Evolutionary conservation across 1,140 invertebrate genomes (phyloP), one percentile per base, ranked within the genome.

Genomic region (Sipha flava): DNA sequence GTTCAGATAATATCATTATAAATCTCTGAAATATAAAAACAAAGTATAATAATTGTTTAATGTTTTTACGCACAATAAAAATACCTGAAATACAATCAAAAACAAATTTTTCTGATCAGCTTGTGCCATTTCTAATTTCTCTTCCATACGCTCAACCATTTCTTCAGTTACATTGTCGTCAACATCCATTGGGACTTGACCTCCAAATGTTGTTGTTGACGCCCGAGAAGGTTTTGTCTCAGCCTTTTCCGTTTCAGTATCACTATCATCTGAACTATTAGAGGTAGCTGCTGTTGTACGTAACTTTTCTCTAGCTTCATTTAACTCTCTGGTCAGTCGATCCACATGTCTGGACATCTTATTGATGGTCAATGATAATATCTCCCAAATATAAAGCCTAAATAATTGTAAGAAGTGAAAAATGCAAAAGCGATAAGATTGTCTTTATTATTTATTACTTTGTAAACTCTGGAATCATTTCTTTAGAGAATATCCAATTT

Each of bases 401-500:
- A 34, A 84, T 83, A 81, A n/a, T 66, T 7, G 10, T 43, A 12
- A 43, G 9, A 82, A 37, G 10, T 26, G 3, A 29, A 49, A 79
- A 62, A 73, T 37, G 31, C 9, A 62, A 29, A 14, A 59, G 29
- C 59, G 40, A 49, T 68, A 21, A 23, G 43, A n/a, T 81, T 80
- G 29, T 34, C 4, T 59, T 12, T 16, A 37, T 37, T 31, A 79
- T 29, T 18, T 85, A 84, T 84, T 85, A 92, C 91, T 95, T 96
- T 0, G 95, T 97, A 85, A 98, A 98, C 85, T 97, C 95, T 10
- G 89, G 86, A 29, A 89, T 89, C 95, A 99, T 98, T 85, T 98
- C 95, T 87, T 95, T 94, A 4, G 95, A 97, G 87, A 99, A 99
- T 79, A 99, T 92, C 98, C 97, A 99, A 83, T 97, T 98, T 34